Conservation (phyloP, 2,797 vertebrate species). For the Tapirus indicus region DNA sequence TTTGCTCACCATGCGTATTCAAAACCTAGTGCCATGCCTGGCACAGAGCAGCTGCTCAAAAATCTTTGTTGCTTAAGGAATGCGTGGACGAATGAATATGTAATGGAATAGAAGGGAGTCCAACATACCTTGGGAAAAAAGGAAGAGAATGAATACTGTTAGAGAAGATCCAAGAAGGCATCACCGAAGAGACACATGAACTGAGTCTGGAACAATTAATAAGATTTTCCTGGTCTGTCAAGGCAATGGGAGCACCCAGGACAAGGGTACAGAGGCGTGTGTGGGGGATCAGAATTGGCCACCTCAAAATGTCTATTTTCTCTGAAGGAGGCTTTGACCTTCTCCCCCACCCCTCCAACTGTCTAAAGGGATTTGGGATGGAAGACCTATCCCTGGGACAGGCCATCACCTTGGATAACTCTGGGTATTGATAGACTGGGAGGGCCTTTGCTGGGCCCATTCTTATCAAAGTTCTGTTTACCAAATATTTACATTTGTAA, state of each 20-base stretch:
- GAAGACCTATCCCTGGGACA: too few relatives aligned
- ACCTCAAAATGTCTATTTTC: too few relatives aligned
- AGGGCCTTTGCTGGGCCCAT: too few relatives aligned
- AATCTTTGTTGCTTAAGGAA: background rate
- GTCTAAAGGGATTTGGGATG: too few relatives aligned
- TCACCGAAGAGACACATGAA: background rate
- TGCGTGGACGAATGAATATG: background rate
- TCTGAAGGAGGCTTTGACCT: too few relatives aligned
- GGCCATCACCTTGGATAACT: too few relatives aligned
- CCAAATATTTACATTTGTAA: too few relatives aligned
- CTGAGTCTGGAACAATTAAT: background rate
- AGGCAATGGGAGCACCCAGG: background rate
- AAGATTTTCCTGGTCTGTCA: background rate
- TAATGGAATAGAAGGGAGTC: background rate
- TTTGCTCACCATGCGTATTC: background rate
- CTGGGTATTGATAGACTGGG: too few relatives aligned
- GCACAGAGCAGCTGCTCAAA: background rate
- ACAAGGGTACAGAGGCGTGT: background rate
- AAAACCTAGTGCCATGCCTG: background rate
- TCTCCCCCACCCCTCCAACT: too few relatives aligned
- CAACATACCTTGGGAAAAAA: background rate
- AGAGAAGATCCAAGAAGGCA: background rate
- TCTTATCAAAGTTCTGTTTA: too few relatives aligned
- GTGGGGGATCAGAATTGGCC: too few relatives aligned
- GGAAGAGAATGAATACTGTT: background rate